phyloP scores from a whole-genome alignment of 2,113 vertebrate genomes.

The Symphodus melops region DNA sequence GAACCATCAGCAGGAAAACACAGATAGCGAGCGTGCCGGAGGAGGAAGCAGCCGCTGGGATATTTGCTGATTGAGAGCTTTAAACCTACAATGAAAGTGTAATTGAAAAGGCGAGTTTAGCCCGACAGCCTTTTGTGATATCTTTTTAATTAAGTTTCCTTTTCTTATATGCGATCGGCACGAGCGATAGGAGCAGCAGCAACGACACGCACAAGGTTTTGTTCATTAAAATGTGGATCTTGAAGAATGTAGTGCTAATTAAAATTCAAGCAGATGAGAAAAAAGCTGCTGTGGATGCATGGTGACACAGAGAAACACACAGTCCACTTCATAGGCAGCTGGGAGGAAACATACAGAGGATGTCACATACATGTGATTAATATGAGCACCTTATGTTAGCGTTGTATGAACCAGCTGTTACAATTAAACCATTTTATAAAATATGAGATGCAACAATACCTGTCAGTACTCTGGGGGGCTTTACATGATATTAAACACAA shows the following conservation, averaged over 20 bases:
- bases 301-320: constrained; percentile 4
- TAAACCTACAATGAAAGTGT: constrained; percentile 69
- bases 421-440: not conserved
- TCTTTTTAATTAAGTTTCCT: constrained; percentile 83
- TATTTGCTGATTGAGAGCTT: constrained; percentile 77
- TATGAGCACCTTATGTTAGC: not conserved
- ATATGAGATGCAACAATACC: not conserved
- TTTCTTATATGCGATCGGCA: constrained; percentile 71
- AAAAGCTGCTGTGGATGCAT: constrained; percentile 18
- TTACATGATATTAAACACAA: not conserved
- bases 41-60: constrained; percentile 40
- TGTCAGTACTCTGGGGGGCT: not conserved
- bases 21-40: constrained; percentile 14
- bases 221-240: constrained; percentile 78
- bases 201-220: constrained; percentile 61
- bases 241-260: constrained; percentile 74
- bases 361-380: constrained; percentile 17
- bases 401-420: not conserved
- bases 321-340: constrained; percentile 39
- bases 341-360: constrained; percentile 1
- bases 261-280: constrained; percentile 68
- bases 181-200: constrained; percentile 49
- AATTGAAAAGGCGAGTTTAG: constrained; percentile 79
- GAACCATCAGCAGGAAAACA: constrained; percentile 49
- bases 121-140: constrained; percentile 80